Conservation (phyloP, 2,797 vertebrate genomes). For the Poecilia velifera region DNA sequence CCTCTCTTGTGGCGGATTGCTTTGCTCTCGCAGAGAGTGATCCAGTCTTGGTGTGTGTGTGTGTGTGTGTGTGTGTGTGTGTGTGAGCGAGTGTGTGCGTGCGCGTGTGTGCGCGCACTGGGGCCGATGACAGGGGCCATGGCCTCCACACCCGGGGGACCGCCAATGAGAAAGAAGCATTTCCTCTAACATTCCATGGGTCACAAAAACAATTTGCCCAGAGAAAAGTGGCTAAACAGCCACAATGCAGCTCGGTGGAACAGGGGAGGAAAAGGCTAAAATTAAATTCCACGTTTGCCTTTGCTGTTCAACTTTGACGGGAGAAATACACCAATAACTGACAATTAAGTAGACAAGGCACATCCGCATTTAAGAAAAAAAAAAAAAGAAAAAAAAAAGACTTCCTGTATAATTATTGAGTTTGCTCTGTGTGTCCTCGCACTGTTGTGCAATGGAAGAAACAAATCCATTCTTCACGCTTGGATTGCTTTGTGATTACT, state of each 20-base stretch:
- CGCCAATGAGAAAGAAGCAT: slow-evolving; percentile 86
- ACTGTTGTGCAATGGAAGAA: slow-evolving; percentile 73
- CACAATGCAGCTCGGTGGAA: slow-evolving; percentile 61
- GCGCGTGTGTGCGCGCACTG: slow-evolving; percentile 60
- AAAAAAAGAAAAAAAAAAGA: slow-evolving; percentile 1
- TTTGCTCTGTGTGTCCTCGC: slow-evolving; percentile 67
- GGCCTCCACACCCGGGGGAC: slow-evolving; percentile 82
- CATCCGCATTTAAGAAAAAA: slow-evolving; percentile 52
- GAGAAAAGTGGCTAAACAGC: slow-evolving; percentile 82
- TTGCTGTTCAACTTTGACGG: slow-evolving; percentile 37
- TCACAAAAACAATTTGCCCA: slow-evolving; percentile 86
- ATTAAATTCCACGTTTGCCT: slow-evolving; percentile 30
- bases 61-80: slow-evolving; percentile 23
- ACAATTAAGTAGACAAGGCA: slow-evolving; percentile 53
- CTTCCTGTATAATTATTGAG: slow-evolving; percentile 70
- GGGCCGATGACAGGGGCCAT: slow-evolving; percentile 84
- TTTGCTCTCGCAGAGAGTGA: slow-evolving; percentile 77
- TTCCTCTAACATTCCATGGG: slow-evolving; percentile 84
- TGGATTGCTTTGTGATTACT: slow-evolving; percentile 77
- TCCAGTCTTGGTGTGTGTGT: slow-evolving; percentile 33
- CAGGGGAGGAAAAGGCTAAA: slow-evolving; percentile 19
- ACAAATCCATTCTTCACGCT: slow-evolving; percentile 80
- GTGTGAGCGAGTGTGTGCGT: slow-evolving; percentile 17
- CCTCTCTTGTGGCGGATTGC: slow-evolving; percentile 81
- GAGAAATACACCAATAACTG: slow-evolving; percentile 26